Conservation (phyloP, 2,113 vertebrate species). For the Microcebus tavaratra region DNA sequence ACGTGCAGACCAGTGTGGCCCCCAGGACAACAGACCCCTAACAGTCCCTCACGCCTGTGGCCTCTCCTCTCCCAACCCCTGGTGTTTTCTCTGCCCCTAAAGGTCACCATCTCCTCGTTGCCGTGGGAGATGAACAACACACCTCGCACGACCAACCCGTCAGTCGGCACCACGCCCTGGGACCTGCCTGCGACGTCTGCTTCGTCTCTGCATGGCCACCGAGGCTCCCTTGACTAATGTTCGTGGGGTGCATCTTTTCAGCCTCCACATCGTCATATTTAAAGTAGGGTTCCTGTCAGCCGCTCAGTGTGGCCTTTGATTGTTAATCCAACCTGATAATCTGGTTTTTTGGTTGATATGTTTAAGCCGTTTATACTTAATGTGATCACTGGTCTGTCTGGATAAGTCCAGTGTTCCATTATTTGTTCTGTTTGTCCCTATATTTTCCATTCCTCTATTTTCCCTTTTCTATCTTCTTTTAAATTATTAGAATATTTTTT, state of each 20-base stretch:
- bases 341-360: neutral
- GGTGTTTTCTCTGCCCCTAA: neutral
- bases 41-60: no score
- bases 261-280: neutral
- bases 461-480: neutral
- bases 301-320: neutral
- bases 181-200: neutral
- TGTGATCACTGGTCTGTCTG: neutral
- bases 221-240: neutral
- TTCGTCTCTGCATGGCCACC: neutral
- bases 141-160: accelerated
- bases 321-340: neutral
- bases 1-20: no score
- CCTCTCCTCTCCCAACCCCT: no score
- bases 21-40: accelerated
- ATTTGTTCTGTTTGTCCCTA: neutral
- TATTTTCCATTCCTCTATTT: neutral
- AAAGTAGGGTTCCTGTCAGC: neutral
- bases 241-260: neutral
- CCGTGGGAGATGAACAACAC: neutral
- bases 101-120: neutral
- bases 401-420: neutral
- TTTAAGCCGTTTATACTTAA: neutral
- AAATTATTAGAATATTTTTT: neutral
- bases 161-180: neutral